phyloP scores from a whole-genome alignment of 1,140 invertebrate genomes.

The Nixonia krombeini region DNA sequence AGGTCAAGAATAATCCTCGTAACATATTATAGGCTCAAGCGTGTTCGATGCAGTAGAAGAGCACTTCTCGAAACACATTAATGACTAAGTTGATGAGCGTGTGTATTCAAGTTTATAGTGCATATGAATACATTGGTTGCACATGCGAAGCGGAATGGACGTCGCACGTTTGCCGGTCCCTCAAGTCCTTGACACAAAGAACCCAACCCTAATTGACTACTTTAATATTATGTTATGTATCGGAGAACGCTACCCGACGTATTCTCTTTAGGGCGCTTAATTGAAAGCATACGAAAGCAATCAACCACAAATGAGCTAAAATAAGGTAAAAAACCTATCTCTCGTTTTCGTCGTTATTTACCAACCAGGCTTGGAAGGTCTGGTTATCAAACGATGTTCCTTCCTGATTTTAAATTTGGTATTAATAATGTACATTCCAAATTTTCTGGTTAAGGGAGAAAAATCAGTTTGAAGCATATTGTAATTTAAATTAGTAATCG shows the following conservation, averaged over 20 bases:
- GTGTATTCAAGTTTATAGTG: slow-evolving; percentile 18
- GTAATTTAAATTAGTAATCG: too few relatives aligned
- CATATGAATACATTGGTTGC: slow-evolving; percentile 11
- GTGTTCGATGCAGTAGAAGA: slow-evolving; percentile 6
- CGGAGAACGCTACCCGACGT: slow-evolving; percentile 19
- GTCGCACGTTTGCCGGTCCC: slow-evolving; percentile 11
- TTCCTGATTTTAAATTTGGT: too few relatives aligned
- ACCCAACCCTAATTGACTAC: slow-evolving; percentile 41
- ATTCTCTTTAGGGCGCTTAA: slow-evolving; percentile 26
- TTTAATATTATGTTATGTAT: slow-evolving; percentile 34
- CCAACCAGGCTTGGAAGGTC: too few relatives aligned
- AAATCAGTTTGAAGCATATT: too few relatives aligned
- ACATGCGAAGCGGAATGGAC: slow-evolving; percentile 13
- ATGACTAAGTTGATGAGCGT: background rate
- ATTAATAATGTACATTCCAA: too few relatives aligned
- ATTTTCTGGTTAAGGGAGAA: too few relatives aligned
- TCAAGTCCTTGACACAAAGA: slow-evolving; percentile 29
- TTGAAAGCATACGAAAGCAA: slow-evolving; percentile 22
- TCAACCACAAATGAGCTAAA: background rate
- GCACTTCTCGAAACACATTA: slow-evolving; percentile 12
- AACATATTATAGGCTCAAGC: too few relatives aligned
- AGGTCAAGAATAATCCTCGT: too few relatives aligned
- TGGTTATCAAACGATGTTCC: too few relatives aligned
- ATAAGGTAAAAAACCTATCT: too few relatives aligned
- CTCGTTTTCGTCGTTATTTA: too few relatives aligned